These are phyloP conservation scores for Pseudochirops corinnae DNA, from an alignment of 2,797 vertebrate genomes.

Conservation along the genomic window DNA sequence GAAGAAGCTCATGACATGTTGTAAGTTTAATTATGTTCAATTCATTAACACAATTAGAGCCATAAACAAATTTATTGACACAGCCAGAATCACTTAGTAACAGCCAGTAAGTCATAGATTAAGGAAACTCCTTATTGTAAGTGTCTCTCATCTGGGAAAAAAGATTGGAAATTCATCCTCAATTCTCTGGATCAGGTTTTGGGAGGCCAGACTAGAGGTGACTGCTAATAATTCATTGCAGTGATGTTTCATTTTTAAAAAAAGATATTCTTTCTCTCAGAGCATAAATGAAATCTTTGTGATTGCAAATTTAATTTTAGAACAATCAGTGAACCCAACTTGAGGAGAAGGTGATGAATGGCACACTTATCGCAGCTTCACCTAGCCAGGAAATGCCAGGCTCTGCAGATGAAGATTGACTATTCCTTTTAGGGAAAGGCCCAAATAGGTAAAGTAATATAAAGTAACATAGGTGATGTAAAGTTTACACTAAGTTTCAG, in stretches of 20 bases:
- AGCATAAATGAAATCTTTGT: slow-evolving; percentile 62
- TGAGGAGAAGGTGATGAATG: slow-evolving; percentile 50
- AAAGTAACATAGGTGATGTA: background rate
- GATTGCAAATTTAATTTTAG: slow-evolving; percentile 56
- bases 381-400: background rate
- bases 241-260: slow-evolving; percentile 53
- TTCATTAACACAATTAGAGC: slow-evolving; percentile 88
- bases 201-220: slow-evolving; percentile 42
- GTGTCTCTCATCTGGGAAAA: slow-evolving; percentile 48
- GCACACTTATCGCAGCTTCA: slow-evolving; percentile 23
- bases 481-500: background rate
- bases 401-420: background rate
- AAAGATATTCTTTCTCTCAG: slow-evolving; percentile 45
- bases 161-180: slow-evolving; percentile 54
- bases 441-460: background rate
- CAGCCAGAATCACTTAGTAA: slow-evolving; percentile 85
- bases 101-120: slow-evolving; percentile 83
- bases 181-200: slow-evolving; percentile 28
- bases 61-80: slow-evolving; percentile 86
- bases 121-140: slow-evolving; percentile 63
- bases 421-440: slow-evolving; percentile 11
- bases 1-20: slow-evolving; percentile 82
- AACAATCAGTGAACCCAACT: slow-evolving; percentile 47
- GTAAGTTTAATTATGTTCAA: slow-evolving; percentile 88
- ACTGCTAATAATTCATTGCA: slow-evolving; percentile 43